phyloP scores from a whole-genome alignment of 2,113 vertebrate species.

The Coregonus clupeaformis region DNA sequence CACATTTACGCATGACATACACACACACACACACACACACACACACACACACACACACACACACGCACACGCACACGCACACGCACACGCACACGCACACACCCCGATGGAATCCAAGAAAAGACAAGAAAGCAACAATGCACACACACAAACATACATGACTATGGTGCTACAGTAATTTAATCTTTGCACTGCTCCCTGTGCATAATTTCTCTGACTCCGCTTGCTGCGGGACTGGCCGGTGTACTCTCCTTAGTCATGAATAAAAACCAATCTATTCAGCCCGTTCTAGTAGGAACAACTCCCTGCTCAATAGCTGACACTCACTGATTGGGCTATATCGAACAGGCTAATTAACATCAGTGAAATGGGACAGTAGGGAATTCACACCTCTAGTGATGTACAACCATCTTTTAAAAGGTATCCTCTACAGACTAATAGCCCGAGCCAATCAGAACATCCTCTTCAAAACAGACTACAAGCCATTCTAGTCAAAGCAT shows the following conservation, averaged over 20 bases:
- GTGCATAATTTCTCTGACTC: background rate
- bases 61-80: background rate
- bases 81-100: too few relatives aligned
- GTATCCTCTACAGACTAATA: background rate
- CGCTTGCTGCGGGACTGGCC: background rate
- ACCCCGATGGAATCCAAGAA: background rate
- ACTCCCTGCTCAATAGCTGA: constrained; percentile 6
- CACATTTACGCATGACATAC: background rate
- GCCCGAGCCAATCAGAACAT: background rate
- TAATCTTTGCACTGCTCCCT: background rate
- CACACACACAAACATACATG: constrained; percentile 10
- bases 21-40: background rate
- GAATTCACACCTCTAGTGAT: background rate
- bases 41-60: background rate
- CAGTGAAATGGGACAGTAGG: constrained; percentile 2
- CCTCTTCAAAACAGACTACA: background rate
- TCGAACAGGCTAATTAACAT: background rate
- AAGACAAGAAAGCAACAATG: background rate
- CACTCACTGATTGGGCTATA: background rate
- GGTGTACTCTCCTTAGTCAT: background rate
- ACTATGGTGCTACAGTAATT: too few relatives aligned
- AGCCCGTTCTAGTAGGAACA: background rate
- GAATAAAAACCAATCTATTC: background rate
- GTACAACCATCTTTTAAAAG: background rate
- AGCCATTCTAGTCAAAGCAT: background rate